phyloP scores from a whole-genome alignment of 1,140 invertebrate genomes.

The Pachypeltis micranthus region DNA sequence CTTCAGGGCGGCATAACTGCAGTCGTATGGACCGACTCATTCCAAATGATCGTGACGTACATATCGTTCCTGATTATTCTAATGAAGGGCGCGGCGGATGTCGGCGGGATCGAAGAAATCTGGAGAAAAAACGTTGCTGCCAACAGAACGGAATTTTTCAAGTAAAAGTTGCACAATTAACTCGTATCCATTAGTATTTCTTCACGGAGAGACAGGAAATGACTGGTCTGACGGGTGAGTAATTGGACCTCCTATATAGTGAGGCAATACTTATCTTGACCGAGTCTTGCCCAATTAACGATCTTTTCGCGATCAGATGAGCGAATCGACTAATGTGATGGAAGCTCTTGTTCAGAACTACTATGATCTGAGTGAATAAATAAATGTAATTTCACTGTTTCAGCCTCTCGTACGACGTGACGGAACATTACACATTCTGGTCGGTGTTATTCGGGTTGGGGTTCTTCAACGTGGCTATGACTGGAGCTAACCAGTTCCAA shows the following conservation, averaged over 20 bases:
- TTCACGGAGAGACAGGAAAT: no score
- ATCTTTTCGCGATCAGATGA: no score
- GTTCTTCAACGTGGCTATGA: slow-evolving; percentile 36
- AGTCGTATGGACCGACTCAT: slow-evolving; percentile 86
- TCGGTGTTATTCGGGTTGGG: slow-evolving; percentile 49
- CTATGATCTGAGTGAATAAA: no score
- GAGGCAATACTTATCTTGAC: no score
- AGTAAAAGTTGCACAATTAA: slow-evolving; percentile 54
- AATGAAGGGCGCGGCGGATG: slow-evolving; percentile 62
- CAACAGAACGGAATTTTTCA: slow-evolving; percentile 51
- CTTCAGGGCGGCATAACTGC: slow-evolving; percentile 86
- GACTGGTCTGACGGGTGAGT: no score
- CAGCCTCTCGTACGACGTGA: slow-evolving; percentile 55
- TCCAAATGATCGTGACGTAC: slow-evolving; percentile 77
- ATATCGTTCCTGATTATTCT: slow-evolving; percentile 65
- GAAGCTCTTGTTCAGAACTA: no score
- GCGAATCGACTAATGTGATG: no score
- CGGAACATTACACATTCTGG: slow-evolving; percentile 63
- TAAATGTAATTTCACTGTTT: no score
- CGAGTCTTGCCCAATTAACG: no score
- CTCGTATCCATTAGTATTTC: no score
- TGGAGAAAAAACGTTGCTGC: slow-evolving; percentile 54
- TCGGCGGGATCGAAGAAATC: slow-evolving; percentile 62
- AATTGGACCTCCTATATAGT: no score
- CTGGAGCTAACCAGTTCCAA: slow-evolving; percentile 46